These are phyloP conservation scores for Pithys albifrons DNA, from an alignment of 2,113 vertebrate genomes.

Conservation along the genomic window DNA sequence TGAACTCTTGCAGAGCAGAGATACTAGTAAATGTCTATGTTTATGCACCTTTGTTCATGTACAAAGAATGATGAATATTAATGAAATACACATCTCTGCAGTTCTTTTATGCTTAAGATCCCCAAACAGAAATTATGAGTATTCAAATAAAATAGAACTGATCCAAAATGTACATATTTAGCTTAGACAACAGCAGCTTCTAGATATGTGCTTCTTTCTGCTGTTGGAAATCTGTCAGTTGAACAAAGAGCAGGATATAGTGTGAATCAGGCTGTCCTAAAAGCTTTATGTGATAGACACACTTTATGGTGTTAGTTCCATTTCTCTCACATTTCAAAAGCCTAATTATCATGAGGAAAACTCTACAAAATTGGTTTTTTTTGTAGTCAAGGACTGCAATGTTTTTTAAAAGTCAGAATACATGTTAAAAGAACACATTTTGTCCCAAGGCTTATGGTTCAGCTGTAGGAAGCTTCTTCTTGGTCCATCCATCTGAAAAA, in stretches of 20 bases:
- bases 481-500: conserved; percentile 15
- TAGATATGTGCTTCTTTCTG: conserved; percentile 22
- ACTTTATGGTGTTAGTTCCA: conserved; percentile 31
- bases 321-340: conserved; percentile 47
- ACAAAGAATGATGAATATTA: conserved; percentile 29
- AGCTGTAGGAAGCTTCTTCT: neutral
- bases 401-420: conserved; percentile 19
- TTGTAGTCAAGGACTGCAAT: conserved; percentile 11
- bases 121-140: conserved; percentile 29
- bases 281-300: conserved; percentile 48
- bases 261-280: conserved; percentile 44
- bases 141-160: conserved; percentile 43
- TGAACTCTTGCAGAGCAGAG: neutral
- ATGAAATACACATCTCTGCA: conserved; percentile 18
- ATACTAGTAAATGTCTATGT: neutral
- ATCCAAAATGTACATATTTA: conserved; percentile 57
- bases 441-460: neutral
- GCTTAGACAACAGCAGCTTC: conserved; percentile 31
- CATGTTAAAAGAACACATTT: conserved; percentile 21
- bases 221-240: conserved; percentile 51
- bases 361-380: conserved; percentile 26
- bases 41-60: conserved; percentile 9
- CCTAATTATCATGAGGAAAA: conserved; percentile 24
- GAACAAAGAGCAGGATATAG: conserved; percentile 56
- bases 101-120: conserved; percentile 40